phyloP scores from a whole-genome alignment of 2,113 vertebrate genomes.

The Lophius piscatorius region DNA sequence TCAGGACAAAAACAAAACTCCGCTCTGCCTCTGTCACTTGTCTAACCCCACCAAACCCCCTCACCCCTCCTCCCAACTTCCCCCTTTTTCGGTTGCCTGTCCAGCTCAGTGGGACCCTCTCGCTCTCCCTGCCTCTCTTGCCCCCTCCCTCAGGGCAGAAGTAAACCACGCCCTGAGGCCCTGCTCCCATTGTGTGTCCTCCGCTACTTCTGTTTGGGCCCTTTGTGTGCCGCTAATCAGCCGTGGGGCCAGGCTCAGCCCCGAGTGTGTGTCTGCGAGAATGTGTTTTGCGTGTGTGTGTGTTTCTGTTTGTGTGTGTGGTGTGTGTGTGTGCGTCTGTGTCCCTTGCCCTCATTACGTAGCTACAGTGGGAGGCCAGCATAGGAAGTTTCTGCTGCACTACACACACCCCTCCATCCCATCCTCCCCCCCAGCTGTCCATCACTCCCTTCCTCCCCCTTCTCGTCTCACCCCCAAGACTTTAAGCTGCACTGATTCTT shows the following conservation, averaged over 20 bases:
- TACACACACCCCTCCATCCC: constrained; percentile 48
- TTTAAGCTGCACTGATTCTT: constrained; percentile 13
- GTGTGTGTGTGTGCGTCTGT: constrained; percentile 51
- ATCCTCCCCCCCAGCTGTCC: constrained; percentile 55
- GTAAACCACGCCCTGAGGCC: constrained; percentile 85
- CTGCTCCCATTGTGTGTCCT: constrained; percentile 84
- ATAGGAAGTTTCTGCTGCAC: constrained; percentile 85
- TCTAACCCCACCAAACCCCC: constrained; percentile 38
- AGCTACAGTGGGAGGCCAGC: constrained; percentile 85
- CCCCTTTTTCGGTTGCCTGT: constrained; percentile 14
- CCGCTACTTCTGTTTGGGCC: constrained; percentile 85
- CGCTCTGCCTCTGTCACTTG: constrained; percentile 58
- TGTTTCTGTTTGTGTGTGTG: constrained; percentile 32
- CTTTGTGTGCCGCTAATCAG: constrained; percentile 92
- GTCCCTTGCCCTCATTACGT: constrained; percentile 84
- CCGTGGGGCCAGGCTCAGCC: constrained; percentile 87
- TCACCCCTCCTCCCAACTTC: not conserved
- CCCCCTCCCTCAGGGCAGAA: constrained; percentile 69
- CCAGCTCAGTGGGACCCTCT: constrained; percentile 58
- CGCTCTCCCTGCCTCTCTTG: constrained; percentile 43
- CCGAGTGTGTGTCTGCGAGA: constrained; percentile 64
- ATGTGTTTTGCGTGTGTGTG: constrained; percentile 41
- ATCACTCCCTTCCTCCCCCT: constrained; percentile 44
- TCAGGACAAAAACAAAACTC: constrained; percentile 64
- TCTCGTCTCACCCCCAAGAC: constrained; percentile 36